Percentiles rank a stretch among this genome's conserved stretches.
Evolutionary conservation across 92 coral and sea anemone genomes (phyloP).

Genomic region (Isaurus tuberculatus): DNA sequence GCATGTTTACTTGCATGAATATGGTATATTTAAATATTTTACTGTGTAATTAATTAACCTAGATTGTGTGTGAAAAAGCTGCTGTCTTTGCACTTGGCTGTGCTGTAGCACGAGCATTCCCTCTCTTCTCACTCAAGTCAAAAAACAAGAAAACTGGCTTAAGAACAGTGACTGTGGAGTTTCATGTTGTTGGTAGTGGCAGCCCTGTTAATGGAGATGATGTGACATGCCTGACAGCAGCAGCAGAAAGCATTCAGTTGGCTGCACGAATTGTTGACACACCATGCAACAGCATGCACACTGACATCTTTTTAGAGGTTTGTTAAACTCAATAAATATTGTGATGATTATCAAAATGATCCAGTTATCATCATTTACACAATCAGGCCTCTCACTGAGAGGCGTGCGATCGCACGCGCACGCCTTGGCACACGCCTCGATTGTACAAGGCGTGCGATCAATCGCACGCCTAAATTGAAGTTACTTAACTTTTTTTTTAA

Average conservation of each 20-base stretch:
- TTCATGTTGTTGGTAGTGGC: constrained; percentile 77
- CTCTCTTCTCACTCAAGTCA: constrained; percentile 79
- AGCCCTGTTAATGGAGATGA: constrained; percentile 78
- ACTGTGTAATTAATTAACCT: neutral
- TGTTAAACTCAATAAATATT: neutral
- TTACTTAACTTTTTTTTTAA: too few species aligned
- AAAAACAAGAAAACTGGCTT: constrained; percentile 35
- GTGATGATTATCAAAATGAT: neutral
- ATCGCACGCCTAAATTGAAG: too few species aligned
- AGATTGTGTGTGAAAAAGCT: constrained; percentile 93
- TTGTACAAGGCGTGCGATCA: too few species aligned
- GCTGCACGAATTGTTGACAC: constrained; percentile 90
- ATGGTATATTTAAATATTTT: too few species aligned
- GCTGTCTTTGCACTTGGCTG: constrained; percentile 92
- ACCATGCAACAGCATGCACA: constrained; percentile 96
- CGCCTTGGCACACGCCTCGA: too few species aligned
- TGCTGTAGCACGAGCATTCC: constrained; percentile 91
- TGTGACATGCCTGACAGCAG: constrained; percentile 71
- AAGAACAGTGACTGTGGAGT: constrained; percentile 87
- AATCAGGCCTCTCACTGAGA: too few species aligned
- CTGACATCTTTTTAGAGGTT: constrained; percentile 92
- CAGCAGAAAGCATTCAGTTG: constrained; percentile 92
- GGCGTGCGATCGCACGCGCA: too few species aligned
- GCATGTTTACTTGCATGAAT: too few species aligned
- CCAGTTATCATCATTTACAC: neutral